These are phyloP conservation scores for Takifugu rubripes DNA, from an alignment of 2,797 vertebrate genomes.

Conservation along the genomic window DNA sequence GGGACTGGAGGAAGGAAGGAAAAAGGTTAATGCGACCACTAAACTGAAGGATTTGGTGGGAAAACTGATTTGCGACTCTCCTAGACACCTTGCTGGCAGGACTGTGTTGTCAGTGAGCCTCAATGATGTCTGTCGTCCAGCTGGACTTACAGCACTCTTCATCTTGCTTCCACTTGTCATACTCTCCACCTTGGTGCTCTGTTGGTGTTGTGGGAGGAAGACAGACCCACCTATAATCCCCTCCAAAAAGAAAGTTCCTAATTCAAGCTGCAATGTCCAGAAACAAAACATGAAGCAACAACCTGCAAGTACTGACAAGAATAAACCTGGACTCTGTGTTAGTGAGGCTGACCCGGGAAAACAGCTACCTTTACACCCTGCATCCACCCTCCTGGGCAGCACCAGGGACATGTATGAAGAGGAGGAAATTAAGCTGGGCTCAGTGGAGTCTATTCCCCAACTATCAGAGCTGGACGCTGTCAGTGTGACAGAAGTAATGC, in stretches of 20 bases:
- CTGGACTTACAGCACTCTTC: conserved; percentile 79
- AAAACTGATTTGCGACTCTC: conserved; percentile 74
- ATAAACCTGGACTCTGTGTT: conserved; percentile 15
- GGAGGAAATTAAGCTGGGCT: conserved; percentile 80
- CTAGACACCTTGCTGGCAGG: conserved; percentile 55
- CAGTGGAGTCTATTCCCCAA: conserved; percentile 66
- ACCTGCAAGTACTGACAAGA: conserved; percentile 11
- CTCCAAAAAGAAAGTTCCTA: conserved; percentile 56
- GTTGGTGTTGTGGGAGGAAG: conserved; percentile 81
- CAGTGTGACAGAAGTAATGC: conserved; percentile 86
- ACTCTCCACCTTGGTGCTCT: conserved; percentile 70
- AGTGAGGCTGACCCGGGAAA: conserved; percentile 72
- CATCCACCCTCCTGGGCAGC: conserved; percentile 69
- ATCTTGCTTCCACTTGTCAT: conserved; percentile 80
- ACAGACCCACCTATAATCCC: conserved; percentile 48
- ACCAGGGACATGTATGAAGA: conserved; percentile 84
- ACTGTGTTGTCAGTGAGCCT: conserved; percentile 59
- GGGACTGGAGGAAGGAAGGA: conserved; percentile 49
- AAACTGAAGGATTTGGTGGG: conserved; percentile 49
- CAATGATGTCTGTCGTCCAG: conserved; percentile 69
- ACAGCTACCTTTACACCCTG: conserved; percentile 74
- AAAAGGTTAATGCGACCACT: conserved; percentile 41
- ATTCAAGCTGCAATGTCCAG: conserved; percentile 57
- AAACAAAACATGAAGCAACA: conserved; percentile 54
- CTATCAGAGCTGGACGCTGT: conserved; percentile 75